Conservation (phyloP, 2,113 vertebrate genomes). For the Strix aluco region DNA sequence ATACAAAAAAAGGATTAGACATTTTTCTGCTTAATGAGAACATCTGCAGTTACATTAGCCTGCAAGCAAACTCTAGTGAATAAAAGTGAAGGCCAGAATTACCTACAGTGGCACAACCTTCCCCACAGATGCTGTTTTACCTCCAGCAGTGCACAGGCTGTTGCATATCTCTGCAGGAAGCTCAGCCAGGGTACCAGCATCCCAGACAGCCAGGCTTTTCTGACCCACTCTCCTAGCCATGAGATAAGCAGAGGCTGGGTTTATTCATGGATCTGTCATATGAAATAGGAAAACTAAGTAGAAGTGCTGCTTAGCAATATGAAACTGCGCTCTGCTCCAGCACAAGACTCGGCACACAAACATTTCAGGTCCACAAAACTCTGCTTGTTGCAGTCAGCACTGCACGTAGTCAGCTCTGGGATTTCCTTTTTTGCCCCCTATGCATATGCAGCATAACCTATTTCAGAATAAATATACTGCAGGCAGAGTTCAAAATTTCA, state of each 20-base stretch:
- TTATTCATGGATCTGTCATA: not conserved
- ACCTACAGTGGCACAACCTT: not conserved
- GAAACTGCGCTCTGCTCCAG: not conserved
- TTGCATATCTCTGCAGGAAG: not conserved
- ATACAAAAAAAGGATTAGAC: not conserved
- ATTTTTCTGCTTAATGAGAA: not conserved
- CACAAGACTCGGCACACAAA: not conserved
- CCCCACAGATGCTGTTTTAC: not conserved
- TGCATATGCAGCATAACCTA: not conserved
- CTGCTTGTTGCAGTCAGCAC: not conserved
- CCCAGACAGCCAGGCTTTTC: not conserved
- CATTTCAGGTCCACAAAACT: not conserved
- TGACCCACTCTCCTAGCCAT: not conserved
- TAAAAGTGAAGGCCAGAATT: not conserved
- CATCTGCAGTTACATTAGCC: not conserved
- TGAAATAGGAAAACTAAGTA: not conserved
- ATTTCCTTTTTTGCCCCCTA: not conserved
- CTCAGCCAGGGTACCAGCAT: not conserved
- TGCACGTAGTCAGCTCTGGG: not conserved
- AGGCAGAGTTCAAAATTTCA: not conserved
- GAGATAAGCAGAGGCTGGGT: not conserved
- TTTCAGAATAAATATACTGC: not conserved
- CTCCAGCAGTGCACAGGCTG: not conserved
- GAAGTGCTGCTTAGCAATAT: not conserved
- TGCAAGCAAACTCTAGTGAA: not conserved